Base-by-base conservation (phyloP, 2,888 invertebrate species). In the Noctua comes region DNA sequence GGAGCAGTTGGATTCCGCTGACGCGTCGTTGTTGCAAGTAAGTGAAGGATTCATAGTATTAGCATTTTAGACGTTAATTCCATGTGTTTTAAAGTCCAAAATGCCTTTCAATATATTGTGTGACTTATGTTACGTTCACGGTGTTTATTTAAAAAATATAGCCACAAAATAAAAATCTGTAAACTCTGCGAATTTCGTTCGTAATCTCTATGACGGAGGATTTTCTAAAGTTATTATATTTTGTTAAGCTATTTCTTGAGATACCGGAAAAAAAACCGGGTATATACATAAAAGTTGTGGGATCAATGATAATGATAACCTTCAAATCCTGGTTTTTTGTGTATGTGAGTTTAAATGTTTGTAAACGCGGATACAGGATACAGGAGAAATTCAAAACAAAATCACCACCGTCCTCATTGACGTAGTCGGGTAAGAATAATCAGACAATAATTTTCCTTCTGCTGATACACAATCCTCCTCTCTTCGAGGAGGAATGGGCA, bases 1-100 rank as follows among this genome's bases (percentile, higher is more conserved):
- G 92, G 99, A 99, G 92, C 98, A 99, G 91, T 93, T 99, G 82
- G 99, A 99, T 92, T 98, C 97, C 0, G 94, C 97, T 27, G 98
- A 98, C 88, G 97, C 97, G 68, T 97, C 98, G 2, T 92, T 98
- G 69, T 96, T 98, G 84, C 98, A 98, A 97, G 99, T 98, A 94
- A 90, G 78, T 69, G 48, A 13, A n/a, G n/a, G 21, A 16, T 62
- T 62, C 6, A 8, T 31, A 8, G 18, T 31, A 62, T n/a, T 4
- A 0, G 48, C 4, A 11, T 16, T 74, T 48, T 43, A 21, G 57
- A 27, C 8, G 24, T 54, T 51, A 69, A 24, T 69, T 24, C 2
- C 1, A 21, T 51, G 51, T 27, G 27, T 68, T 18, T 68, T n/a
- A 10, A 13, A 2, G 46, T 46, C 1, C 27, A 46, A 46, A 68